A percentile compares a stretch with the other conserved stretches of the same genome.
Conservation (phyloP, 1,140 invertebrate species). For the Drepana arcuata region DNA sequence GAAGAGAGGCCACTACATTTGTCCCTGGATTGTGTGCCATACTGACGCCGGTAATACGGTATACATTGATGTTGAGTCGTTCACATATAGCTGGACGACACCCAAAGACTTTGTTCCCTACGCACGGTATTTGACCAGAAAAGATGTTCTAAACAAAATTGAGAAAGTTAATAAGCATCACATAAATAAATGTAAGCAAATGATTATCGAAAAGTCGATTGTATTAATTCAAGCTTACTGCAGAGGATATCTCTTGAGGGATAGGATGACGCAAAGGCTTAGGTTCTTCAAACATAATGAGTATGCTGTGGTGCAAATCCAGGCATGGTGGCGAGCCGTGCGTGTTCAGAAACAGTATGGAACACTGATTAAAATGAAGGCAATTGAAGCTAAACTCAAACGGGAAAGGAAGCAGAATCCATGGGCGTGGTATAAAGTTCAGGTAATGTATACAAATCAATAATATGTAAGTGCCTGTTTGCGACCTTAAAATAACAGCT, state of each 20-base stretch:
- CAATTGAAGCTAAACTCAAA: constrained; percentile 47
- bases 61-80: constrained; percentile 67
- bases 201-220: constrained; percentile 47
- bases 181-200: constrained; percentile 45
- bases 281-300: constrained; percentile 71
- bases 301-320: constrained; percentile 74
- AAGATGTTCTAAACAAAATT: constrained; percentile 55
- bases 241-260: constrained; percentile 76
- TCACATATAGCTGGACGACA: constrained; percentile 64
- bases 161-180: constrained; percentile 64
- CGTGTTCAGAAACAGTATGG: constrained; percentile 69
- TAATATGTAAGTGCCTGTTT: too few relatives aligned
- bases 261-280: constrained; percentile 64
- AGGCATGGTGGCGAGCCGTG: constrained; percentile 78
- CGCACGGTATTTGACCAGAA: constrained; percentile 55
- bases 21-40: constrained; percentile 69
- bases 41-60: constrained; percentile 64
- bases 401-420: constrained; percentile 53
- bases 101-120: constrained; percentile 65
- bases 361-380: constrained; percentile 58
- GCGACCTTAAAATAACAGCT: too few relatives aligned
- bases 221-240: constrained; percentile 75
- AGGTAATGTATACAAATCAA: constrained; percentile 59
- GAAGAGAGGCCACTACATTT: constrained; percentile 53
- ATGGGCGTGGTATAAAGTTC: constrained; percentile 65